Base-by-base conservation (phyloP, 92 coral and sea anemone species). In the Parazoanthus swiftii region DNA sequence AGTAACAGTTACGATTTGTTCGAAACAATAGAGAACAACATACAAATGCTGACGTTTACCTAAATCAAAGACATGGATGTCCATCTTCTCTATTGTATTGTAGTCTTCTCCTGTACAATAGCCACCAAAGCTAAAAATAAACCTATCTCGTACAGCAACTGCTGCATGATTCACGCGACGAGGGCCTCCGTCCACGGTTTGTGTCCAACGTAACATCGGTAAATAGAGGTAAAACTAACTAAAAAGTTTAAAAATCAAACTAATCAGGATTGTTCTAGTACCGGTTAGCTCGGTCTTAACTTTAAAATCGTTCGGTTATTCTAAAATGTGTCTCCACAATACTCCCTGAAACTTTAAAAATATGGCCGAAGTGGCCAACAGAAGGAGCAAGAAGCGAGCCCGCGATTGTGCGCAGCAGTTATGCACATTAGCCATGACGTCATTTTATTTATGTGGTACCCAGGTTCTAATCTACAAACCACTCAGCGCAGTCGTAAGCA, bases 111-210 rank as follows among this genome's bases (percentile, higher is more conserved):
- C 99, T 15, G 99, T 93, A 59, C 96, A 96, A 77, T 95, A 96
- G n/a, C 99, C 99, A 1, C 99, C 99, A 59, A 96, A 96, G 80
- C 99, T 96, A 65, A 96, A 96, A 76, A 96, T 88, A 75, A 92
- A 95, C 36, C 99, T 92, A 38, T 93, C 91, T 26, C 96, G 94
- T 29, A 96, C 90, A 3, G 97, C 33, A 7, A 96, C 96, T 3
- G 99, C 98, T 1, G 99, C 98, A 76, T 96, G 99, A 86, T 96
- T 96, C 35, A 96, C 99, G 79, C 99, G 86, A 36, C 99, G 91
- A 15, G 99, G 99, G 0, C 99, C 99, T 21, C 96, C 98, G 26
- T 96, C 99, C 1, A 93, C 93, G 21, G 92, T 93, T 77, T 95
- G 93, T 11, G 98, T 91, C 99, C 99, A 96, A 54, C 94, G 95